Base-by-base conservation (phyloP, 1,140 invertebrate species). In the Xylocopa sonorina region DNA sequence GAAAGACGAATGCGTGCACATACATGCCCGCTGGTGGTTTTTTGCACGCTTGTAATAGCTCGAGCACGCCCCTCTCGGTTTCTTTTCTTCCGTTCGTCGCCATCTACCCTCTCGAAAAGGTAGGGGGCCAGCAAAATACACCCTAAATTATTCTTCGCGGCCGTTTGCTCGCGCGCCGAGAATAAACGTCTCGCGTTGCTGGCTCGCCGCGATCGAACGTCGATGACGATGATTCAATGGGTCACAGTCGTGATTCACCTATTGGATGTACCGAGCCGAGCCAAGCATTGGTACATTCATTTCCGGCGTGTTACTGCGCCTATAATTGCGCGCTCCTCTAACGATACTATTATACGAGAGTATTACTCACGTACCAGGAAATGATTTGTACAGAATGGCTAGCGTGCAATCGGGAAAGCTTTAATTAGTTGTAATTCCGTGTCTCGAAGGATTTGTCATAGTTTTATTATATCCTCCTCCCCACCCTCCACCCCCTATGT, bases 1-100 rank as follows among this genome's bases (percentile, higher is more conserved):
- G 29, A 67, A 75, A 79, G 68, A 84, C 53, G 77, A 80, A 57
- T 75, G 71, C 64, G 62, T 75, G 76, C 57, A 75, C 77, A 64
- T 62, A 67, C 43, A 62, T 38, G 57, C 24, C 18, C 57, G 50
- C 14, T 12, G 46, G 34, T 18, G 51, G 50, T n/a, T 48, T 72
- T 66, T 79, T 68, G 64, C 68, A 60, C 69, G 50, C 64, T 51
- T 38, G 29, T 43, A 74, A 62, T 62, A 57, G n/a, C 43, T 9
- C 53, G 32, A 16, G 7, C 2, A n/a, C 2, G 3, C 57, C 43
- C 43, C 29, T 68, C 51, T 53, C 27, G 46, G 51, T 46, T 73
- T 24, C 63, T 69, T 85, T 71, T 81, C 46, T 43, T 51, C 57
- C 34, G 16, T n/a, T n/a, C n/a, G 18, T 38, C 50, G 27, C 9